These are phyloP conservation scores for Rhagoletis pomonella DNA, from an alignment of 1,140 invertebrate species.

Conservation along the genomic window DNA sequence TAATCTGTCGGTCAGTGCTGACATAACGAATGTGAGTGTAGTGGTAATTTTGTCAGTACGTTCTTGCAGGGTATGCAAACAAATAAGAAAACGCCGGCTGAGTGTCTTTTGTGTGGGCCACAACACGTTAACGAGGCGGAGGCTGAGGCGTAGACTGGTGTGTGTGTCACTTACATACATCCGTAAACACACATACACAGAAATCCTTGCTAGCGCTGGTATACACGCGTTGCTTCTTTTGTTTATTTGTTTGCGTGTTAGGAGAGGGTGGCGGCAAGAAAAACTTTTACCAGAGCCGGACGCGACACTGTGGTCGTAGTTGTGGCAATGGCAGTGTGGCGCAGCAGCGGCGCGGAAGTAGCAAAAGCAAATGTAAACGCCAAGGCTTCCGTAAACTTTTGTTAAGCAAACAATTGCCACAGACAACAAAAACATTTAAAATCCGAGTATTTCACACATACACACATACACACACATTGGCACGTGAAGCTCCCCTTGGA, in stretches of 20 bases:
- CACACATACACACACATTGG: constrained; percentile 67
- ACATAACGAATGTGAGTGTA: too few species aligned
- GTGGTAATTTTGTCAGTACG: too few species aligned
- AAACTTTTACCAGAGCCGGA: constrained; percentile 30
- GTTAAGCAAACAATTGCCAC: constrained; percentile 73
- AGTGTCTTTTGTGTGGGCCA: constrained; percentile 1
- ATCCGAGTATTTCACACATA: constrained; percentile 61
- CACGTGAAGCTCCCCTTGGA: background rate
- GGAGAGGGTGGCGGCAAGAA: background rate
- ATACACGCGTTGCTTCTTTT: background rate
- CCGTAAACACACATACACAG: background rate
- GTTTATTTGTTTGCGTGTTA: constrained; percentile 5
- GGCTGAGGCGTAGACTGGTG: background rate
- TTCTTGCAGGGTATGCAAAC: too few species aligned
- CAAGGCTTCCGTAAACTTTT: constrained; percentile 69
- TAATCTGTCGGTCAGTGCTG: too few species aligned
- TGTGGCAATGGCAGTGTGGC: too few species aligned
- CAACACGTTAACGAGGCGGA: constrained; percentile 16
- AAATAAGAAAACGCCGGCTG: constrained; percentile 25
- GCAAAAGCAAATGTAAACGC: constrained; percentile 50
- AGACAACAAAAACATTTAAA: constrained; percentile 67
- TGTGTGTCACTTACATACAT: too few species aligned
- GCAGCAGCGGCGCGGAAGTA: background rate
- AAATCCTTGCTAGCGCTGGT: too few species aligned
- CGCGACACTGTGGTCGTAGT: background rate